Percentiles rank a stretch among this genome's conserved stretches.
These are phyloP conservation scores for Agelaius phoeniceus DNA, from an alignment of 2,113 vertebrate genomes.

Conservation along the genomic window DNA sequence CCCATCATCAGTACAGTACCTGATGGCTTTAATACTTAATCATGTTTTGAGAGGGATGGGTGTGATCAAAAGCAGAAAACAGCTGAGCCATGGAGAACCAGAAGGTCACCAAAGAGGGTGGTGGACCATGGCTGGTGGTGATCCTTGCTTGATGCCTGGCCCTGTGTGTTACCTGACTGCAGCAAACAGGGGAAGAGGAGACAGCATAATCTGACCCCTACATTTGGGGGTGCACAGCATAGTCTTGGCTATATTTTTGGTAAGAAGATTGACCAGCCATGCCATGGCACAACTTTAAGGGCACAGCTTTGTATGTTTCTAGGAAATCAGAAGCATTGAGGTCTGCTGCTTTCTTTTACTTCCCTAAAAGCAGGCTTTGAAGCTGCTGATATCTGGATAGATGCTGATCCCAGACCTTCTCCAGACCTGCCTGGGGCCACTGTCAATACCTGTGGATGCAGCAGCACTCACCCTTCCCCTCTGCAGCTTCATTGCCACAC, in stretches of 20 bases:
- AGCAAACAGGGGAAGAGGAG: neutral
- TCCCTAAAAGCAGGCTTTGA: neutral
- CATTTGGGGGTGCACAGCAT: neutral
- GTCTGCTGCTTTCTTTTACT: neutral
- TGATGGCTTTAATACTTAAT: neutral
- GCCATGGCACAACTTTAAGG: neutral
- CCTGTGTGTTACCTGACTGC: accelerated
- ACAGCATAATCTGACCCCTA: neutral
- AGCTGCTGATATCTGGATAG: neutral
- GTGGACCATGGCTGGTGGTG: neutral
- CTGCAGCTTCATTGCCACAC: neutral
- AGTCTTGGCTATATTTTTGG: neutral
- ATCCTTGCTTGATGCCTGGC: neutral
- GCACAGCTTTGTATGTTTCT: neutral
- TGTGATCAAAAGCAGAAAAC: neutral
- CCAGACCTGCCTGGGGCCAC: neutral
- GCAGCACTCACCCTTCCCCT: neutral
- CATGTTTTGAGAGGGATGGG: neutral
- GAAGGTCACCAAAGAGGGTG: neutral
- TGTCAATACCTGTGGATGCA: neutral
- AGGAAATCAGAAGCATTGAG: neutral
- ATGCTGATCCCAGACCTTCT: neutral
- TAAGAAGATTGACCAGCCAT: neutral
- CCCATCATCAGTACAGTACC: neutral
- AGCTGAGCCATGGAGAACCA: neutral